These are phyloP conservation scores for Blera fallax DNA, from an alignment of 2,888 invertebrate genomes.

Conservation along the genomic window DNA sequence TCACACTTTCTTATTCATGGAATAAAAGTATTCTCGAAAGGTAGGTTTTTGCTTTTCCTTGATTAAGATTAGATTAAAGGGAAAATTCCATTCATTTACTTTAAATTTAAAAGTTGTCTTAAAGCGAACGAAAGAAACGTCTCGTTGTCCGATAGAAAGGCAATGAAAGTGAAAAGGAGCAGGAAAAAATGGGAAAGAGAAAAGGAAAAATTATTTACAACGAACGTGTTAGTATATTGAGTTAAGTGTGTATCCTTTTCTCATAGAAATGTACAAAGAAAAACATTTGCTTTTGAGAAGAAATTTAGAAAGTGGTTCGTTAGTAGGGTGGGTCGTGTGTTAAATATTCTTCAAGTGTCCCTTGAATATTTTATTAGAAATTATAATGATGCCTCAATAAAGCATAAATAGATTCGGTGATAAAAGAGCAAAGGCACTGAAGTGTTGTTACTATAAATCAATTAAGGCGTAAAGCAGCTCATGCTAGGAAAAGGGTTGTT, in stretches of 20 bases:
- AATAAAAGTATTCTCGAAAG: neutral
- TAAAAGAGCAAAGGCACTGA: neutral
- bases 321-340: neutral
- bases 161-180: neutral
- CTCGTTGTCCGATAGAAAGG: neutral
- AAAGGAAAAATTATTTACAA: neutral
- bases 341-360: constrained; percentile 2
- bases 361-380: constrained; percentile 11
- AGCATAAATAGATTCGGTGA: neutral
- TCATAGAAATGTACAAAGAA: neutral
- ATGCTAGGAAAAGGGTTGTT: neutral
- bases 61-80: neutral
- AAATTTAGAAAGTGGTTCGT: neutral
- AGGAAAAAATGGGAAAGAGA: too few relatives aligned
- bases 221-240: neutral
- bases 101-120: neutral
- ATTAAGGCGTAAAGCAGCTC: neutral
- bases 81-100: neutral
- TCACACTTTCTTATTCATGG: neutral
- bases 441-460: neutral
- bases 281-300: neutral
- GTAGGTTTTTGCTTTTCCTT: neutral
- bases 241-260: neutral
- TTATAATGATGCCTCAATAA: neutral
- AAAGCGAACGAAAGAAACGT: neutral